Conservation (phyloP, 2,888 invertebrate genomes). For the Lathronympha strigana region DNA sequence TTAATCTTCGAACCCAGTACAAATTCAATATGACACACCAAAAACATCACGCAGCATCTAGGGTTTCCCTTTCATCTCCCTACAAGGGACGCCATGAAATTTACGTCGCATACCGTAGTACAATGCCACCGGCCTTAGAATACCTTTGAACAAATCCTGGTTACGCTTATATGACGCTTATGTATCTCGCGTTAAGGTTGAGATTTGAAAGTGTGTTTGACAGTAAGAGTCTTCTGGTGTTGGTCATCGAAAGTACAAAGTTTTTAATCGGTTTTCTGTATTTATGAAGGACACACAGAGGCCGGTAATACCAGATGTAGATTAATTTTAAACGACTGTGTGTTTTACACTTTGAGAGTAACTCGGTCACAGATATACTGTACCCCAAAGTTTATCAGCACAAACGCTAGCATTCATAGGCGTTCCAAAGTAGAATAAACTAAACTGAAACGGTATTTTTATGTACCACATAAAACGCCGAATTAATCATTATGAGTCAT, state of each 20-base stretch:
- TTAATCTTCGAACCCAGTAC: neutral
- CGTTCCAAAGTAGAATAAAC: no score
- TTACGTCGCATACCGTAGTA: conserved; percentile 71
- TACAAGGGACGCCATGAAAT: conserved; percentile 60
- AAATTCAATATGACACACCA: conserved; percentile 26
- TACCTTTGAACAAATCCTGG: neutral
- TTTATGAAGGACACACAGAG: conserved; percentile 39
- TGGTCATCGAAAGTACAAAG: conserved; percentile 34
- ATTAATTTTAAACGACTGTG: neutral
- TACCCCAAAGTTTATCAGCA: neutral
- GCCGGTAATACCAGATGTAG: conserved; percentile 17
- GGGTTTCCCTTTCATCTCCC: conserved; percentile 65
- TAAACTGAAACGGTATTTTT: no score
- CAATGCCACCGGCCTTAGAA: conserved; percentile 49
- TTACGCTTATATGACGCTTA: conserved; percentile 20
- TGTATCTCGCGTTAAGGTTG: neutral
- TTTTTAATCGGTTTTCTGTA: conserved; percentile 38
- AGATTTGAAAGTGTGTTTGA: neutral
- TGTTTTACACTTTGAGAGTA: neutral
- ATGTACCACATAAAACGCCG: no score
- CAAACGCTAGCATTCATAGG: no score
- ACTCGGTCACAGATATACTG: neutral
- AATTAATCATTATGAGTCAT: no score
- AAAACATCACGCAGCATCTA: conserved; percentile 41
- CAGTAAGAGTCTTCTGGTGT: neutral